Percentiles rank a stretch among this genome's conserved stretches.
These are phyloP conservation scores for Anagrus nilaparvatae DNA, from an alignment of 1,140 invertebrate species.

Conservation along the genomic window DNA sequence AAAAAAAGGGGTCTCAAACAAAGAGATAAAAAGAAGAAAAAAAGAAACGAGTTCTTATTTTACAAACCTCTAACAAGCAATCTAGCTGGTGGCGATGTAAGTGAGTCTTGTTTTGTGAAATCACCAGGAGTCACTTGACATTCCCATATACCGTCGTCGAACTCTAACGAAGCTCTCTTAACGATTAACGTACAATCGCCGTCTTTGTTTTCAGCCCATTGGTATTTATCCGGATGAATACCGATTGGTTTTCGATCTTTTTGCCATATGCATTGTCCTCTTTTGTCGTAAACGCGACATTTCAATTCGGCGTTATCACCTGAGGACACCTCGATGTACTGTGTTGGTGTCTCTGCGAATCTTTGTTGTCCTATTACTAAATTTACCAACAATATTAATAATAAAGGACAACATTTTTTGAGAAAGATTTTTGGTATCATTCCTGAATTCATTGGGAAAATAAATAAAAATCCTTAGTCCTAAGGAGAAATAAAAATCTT, in stretches of 20 bases:
- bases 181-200: conserved; percentile 81
- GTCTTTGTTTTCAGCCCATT: conserved; percentile 58
- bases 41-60: conserved; percentile 9
- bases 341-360: conserved; percentile 66
- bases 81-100: conserved; percentile 69
- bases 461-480: too few relatives aligned
- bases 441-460: too few relatives aligned
- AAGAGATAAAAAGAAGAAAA: too few relatives aligned
- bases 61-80: conserved; percentile 71
- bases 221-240: conserved; percentile 78
- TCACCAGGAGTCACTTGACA: conserved; percentile 81
- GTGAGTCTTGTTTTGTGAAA: conserved; percentile 51
- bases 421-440: too few relatives aligned
- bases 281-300: conserved; percentile 76
- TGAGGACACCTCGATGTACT: conserved; percentile 81
- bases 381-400: neutral
- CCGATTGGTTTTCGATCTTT: conserved; percentile 84
- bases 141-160: conserved; percentile 85
- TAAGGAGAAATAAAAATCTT: too few relatives aligned
- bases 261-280: conserved; percentile 83
- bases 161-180: conserved; percentile 65
- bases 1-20: too few relatives aligned
- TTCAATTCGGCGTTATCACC: conserved; percentile 68
- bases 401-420: too few relatives aligned
- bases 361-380: conserved; percentile 51